Conservation (phyloP, 2,888 invertebrate species). For the Pristionchus exspectatus region DNA sequence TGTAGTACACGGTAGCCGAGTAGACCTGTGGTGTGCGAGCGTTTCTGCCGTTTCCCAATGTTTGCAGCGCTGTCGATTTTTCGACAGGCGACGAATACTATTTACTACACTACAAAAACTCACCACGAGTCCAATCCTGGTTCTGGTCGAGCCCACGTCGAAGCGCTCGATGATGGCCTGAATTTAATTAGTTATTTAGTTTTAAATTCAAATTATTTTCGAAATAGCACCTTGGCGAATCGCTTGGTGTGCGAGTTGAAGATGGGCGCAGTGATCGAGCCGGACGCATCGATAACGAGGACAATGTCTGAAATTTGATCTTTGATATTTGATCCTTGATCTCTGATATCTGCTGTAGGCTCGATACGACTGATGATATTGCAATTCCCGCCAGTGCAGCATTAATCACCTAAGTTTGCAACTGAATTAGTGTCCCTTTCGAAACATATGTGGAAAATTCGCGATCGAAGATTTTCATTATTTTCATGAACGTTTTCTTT, state of each 20-base stretch:
- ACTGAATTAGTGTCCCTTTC: no score
- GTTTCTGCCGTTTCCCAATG: neutral
- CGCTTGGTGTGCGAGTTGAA: constrained; percentile 48
- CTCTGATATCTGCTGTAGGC: neutral
- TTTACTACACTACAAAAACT: neutral
- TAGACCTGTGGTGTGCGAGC: constrained; percentile 8
- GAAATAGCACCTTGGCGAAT: constrained; percentile 44
- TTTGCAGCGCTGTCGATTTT: neutral
- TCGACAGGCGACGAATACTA: neutral
- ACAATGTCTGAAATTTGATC: constrained; percentile 41
- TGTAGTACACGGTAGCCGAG: constrained; percentile 50
- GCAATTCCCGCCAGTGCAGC: no score
- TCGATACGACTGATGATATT: no score
- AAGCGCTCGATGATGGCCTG: constrained; percentile 48
- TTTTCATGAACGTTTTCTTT: no score
- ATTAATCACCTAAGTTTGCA: no score
- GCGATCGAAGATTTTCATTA: no score
- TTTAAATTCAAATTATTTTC: no score
- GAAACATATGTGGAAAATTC: no score
- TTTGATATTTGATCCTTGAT: neutral
- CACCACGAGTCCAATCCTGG: constrained; percentile 52
- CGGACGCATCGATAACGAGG: constrained; percentile 49
- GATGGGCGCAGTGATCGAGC: constrained; percentile 46
- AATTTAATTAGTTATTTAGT: neutral
- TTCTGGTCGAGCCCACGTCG: constrained; percentile 12